A percentile compares a stretch with the other conserved stretches of the same genome.
Evolutionary conservation across 1,140 invertebrate genomes (phyloP).

Genomic region (Drosophila paulistorum): DNA sequence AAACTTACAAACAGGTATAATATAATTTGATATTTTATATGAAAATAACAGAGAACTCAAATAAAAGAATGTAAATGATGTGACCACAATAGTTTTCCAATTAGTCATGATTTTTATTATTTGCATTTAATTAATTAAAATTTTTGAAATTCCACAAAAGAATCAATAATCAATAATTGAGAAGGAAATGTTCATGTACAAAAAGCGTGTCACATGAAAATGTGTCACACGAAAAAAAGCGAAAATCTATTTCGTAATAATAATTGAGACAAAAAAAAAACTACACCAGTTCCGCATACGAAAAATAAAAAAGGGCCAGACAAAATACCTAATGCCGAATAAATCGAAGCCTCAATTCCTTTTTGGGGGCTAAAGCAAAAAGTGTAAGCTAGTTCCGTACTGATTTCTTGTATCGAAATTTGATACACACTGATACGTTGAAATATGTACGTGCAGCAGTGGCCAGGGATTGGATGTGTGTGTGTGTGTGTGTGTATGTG

Average conservation of each 20-base stretch:
- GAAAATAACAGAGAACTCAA: too few species aligned
- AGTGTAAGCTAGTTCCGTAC: slow-evolving; percentile 75
- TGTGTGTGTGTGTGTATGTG: too few species aligned
- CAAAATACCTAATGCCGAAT: slow-evolving; percentile 32
- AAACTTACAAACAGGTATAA: too few species aligned
- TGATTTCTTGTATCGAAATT: slow-evolving; percentile 81
- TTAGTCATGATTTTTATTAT: too few species aligned
- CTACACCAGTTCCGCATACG: slow-evolving; percentile 53
- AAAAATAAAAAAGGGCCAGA: slow-evolving; percentile 29
- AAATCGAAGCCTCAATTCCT: slow-evolving; percentile 23
- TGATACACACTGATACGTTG: slow-evolving; percentile 67
- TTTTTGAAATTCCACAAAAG: too few species aligned
- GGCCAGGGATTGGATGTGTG: slow-evolving; percentile 4
- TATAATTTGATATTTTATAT: too few species aligned
- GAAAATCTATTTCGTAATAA: slow-evolving; percentile 67
- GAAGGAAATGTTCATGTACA: too few species aligned
- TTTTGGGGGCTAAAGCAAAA: slow-evolving; percentile 38
- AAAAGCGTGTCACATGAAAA: slow-evolving; percentile 1
- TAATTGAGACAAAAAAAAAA: slow-evolving; percentile 28
- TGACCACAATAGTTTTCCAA: too few species aligned
- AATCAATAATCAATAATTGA: too few species aligned
- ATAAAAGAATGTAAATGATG: too few species aligned
- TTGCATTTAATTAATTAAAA: too few species aligned
- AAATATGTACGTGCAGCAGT: slow-evolving; percentile 70
- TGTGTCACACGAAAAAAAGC: slow-evolving; percentile 55